Base-by-base conservation (phyloP, 2,113 vertebrate species). In the Ictalurus furcatus region DNA sequence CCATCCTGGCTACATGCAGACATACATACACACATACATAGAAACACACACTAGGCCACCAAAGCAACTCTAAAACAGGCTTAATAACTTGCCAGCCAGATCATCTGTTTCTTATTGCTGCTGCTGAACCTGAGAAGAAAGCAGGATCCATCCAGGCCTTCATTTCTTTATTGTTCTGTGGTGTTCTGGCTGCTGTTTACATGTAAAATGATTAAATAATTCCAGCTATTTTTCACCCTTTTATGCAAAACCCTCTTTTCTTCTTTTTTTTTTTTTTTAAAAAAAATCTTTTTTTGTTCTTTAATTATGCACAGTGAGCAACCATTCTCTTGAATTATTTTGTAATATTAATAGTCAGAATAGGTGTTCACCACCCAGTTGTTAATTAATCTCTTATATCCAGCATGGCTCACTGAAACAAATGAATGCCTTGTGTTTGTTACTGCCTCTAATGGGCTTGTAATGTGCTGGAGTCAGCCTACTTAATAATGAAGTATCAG, bases 401-500 rank as follows among this genome's bases (percentile, higher is more conserved):
- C 92, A 91, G 90, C 92, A 79, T 12, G 81, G 90, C 90, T 95
- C 93, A 96, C 94, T 93, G 93, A 95, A 96, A 96, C 95, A 96
- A 95, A 96, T 95, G 94, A 96, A 94, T 86, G 90, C 74, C 90
- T 85, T 90, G 93, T 91, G 73, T 94, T 88, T 93, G 93, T 96
- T 96, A 95, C 95, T 94, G 93, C 89, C 59, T 88, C 90, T 96
- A 96, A 96, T 96, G 95, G 94, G 91, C 92, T 94, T 92, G 92
- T 95, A 96, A 96, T 95, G 94, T 91, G 93, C 93, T 94, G 91
- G 93, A 92, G 91, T 92, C 83, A 89, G 92, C 93, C 94, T 91
- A 90, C 76, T 84, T 93, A 93, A 95, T 96, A 96, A 96, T 95
- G 94, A 96, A 94, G 90, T 95, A 95, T 95, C 95, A 95, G 95